Evolutionary conservation across 2,797 vertebrate species (phyloP), one percentile per base, ranked within the genome.

Genomic region (Aviceda cuculoides): DNA sequence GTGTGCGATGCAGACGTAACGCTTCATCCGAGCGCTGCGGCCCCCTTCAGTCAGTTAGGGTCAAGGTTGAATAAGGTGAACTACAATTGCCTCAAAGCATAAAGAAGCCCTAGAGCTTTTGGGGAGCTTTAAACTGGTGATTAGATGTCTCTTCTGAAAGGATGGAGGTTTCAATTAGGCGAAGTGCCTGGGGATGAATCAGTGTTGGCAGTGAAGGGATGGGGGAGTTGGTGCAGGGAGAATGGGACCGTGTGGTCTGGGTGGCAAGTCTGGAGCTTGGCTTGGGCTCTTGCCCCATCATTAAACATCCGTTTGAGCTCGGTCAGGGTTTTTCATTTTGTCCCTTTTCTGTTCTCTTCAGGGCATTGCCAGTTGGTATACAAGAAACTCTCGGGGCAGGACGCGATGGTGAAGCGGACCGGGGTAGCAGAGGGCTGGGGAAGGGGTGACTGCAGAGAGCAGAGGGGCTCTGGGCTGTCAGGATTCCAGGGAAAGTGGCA

Each of bases 1-100:
- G 6, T 7, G 10, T 9, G 7, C 2, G 8, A 31, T 19, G 44
- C 0, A 2, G 14, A 2, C 1, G 1, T 5, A 7, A 5, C 1
- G 35, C 50, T 75, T 8, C 42, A 1, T 33, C 14, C 3, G 9
- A 73, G 47, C 47, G 0, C 46, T 19, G 46, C 14, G 10, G 15
- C 25, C 66, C 61, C 50, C 26, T 10, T 25, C 55, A 6, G 28
- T 13, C 68, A 20, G 53, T 10, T 5, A 10, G 67, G 71, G 46
- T 50, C 46, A 13, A 13, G 87, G 91, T 6, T 79, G 82, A 19
- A 19, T 10, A 39, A 86, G 84, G 70, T 58, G 58, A 77, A 67
- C 9, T 18, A 7, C 56, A 49, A 37, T 88, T 53, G 52, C 14
- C 50, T 62, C 19, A 10, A 47, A 82, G 68, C 26, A 70, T 58